Evolutionary conservation across 2,888 invertebrate genomes (phyloP).

Genomic region (Sussaba pulchella): DNA sequence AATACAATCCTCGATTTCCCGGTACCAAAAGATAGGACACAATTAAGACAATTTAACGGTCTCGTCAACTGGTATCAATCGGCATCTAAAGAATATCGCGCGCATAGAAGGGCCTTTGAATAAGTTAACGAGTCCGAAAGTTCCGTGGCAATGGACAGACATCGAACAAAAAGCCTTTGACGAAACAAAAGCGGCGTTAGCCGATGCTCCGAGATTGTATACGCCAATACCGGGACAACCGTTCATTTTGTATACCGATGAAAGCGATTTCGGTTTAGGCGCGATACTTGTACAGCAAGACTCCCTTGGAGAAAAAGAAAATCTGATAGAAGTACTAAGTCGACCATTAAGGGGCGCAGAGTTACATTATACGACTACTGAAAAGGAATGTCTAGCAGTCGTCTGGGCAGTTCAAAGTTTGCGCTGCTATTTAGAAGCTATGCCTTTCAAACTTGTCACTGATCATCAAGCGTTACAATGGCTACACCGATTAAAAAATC

Average conservation of each 20-base stretch:
- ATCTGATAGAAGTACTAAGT: no score
- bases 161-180: conserved; percentile 60
- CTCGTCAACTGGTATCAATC: conserved; percentile 60
- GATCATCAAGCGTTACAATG: conserved; percentile 62
- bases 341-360: no score
- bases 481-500: conserved; percentile 52
- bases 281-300: conserved; percentile 52
- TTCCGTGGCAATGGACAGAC: conserved; percentile 54
- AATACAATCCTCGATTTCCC: conserved; percentile 26
- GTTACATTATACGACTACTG: no score
- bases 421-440: no score
- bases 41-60: conserved; percentile 51
- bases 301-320: conserved; percentile 31
- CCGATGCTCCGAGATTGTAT: conserved; percentile 44
- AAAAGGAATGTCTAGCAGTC: no score
- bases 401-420: no score
- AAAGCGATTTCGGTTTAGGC: conserved; percentile 61
- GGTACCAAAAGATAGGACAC: conserved; percentile 40
- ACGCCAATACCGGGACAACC: conserved; percentile 55
- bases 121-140: conserved; percentile 55
- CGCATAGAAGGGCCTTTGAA: conserved; percentile 55
- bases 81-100: conserved; percentile 51
- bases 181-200: conserved; percentile 38
- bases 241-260: conserved; percentile 58
- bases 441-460: conserved; percentile 51